Evolutionary conservation across 2,888 invertebrate genomes (phyloP).

Genomic region (Petrophora chlorosata): DNA sequence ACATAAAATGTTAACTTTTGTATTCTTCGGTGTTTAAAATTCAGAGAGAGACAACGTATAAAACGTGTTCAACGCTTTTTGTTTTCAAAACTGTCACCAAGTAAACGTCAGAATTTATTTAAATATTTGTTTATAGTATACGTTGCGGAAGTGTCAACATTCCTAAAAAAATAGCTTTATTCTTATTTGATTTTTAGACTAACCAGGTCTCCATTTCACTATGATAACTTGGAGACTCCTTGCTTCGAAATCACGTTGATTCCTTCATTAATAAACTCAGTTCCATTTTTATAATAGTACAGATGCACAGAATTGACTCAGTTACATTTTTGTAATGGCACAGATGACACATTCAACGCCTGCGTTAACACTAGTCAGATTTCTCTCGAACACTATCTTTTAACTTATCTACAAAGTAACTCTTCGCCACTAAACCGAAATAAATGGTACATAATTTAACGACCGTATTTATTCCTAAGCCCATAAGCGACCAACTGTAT

Average conservation of each 20-base stretch:
- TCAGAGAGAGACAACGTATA: not conserved
- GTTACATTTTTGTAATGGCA: too few species aligned
- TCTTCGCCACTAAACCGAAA: slow-evolving; percentile 23
- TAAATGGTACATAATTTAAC: slow-evolving; percentile 33
- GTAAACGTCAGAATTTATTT: not conserved
- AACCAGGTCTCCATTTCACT: too few species aligned
- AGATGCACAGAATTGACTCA: too few species aligned
- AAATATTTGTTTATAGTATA: slow-evolving; percentile 1
- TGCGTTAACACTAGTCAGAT: not conserved
- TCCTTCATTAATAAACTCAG: too few species aligned
- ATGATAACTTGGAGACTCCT: too few species aligned
- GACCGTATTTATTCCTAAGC: slow-evolving; percentile 52
- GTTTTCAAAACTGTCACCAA: slow-evolving; percentile 1
- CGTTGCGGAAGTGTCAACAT: not conserved
- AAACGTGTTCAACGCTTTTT: slow-evolving; percentile 3
- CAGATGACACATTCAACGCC: too few species aligned
- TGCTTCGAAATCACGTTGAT: too few species aligned
- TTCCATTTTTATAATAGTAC: too few species aligned
- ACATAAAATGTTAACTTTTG: not conserved
- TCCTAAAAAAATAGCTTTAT: not conserved
- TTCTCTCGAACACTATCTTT: slow-evolving; percentile 5
- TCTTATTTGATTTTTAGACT: not conserved
- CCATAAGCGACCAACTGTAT: slow-evolving; percentile 39
- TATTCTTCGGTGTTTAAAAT: not conserved
- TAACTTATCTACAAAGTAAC: slow-evolving; percentile 26